phyloP scores from a whole-genome alignment of 2,113 vertebrate genomes.

The Barnardius zonarius region DNA sequence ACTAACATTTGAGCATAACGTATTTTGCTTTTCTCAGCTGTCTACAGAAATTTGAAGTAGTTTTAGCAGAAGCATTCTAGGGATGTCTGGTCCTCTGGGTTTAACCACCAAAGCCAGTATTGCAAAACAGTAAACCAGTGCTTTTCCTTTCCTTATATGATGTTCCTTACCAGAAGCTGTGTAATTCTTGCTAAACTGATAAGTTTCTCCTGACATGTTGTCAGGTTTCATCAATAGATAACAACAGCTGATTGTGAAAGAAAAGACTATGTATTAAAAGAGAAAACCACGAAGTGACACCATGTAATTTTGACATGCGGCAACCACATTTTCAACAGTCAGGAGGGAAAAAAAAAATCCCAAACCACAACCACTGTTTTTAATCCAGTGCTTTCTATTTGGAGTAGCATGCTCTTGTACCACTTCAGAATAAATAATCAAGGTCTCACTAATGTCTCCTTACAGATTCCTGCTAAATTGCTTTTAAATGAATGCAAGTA shows the following conservation, averaged over 20 bases:
- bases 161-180: background rate
- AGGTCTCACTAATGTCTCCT: background rate
- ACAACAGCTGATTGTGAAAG: conserved; percentile 21
- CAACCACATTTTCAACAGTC: conserved; percentile 16
- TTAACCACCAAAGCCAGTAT: background rate
- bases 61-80: background rate
- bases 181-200: background rate
- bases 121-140: background rate
- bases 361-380: background rate
- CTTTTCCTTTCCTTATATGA: background rate
- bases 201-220: conserved; percentile 32
- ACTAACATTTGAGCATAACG: background rate
- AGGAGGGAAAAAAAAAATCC: background rate
- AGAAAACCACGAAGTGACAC: background rate
- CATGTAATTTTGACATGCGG: background rate
- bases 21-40: background rate
- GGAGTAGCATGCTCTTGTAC: background rate
- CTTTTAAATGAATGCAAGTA: background rate
- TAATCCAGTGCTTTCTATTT: background rate
- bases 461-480: background rate
- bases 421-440: conserved; percentile 17
- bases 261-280: background rate
- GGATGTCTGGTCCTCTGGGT: background rate
- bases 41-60: background rate
- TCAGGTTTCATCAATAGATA: conserved; percentile 19